Evolutionary conservation across 2,888 invertebrate species (phyloP).

Genomic region (Therioaphis trifolii): DNA sequence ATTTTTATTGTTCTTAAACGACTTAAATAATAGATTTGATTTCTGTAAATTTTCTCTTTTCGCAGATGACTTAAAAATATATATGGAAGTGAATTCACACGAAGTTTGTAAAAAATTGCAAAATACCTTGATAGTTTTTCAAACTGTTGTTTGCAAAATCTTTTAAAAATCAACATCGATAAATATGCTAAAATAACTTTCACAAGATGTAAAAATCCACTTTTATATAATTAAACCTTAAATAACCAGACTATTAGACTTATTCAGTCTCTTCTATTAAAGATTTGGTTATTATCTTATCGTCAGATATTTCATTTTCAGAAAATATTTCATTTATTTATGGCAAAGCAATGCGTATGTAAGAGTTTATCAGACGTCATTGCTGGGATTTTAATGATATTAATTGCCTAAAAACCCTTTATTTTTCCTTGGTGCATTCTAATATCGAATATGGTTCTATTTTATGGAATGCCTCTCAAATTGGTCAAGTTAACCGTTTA

Average conservation of each 20-base stretch:
- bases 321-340: slow-evolving; percentile 21
- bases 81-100: not conserved
- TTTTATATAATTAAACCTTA: not conserved
- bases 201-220: not conserved
- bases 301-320: not conserved
- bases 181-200: slow-evolving; percentile 23
- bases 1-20: slow-evolving; percentile 62
- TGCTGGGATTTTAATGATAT: no score
- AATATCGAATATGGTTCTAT: no score
- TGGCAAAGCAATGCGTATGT: no score
- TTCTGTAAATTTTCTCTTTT: slow-evolving; percentile 25
- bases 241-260: not conserved
- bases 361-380: no score
- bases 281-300: not conserved
- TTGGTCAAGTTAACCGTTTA: no score
- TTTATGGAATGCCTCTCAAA: no score
- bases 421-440: no score
- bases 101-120: slow-evolving; percentile 13
- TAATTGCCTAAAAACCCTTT: no score
- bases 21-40: slow-evolving; percentile 31
- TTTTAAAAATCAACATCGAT: no score
- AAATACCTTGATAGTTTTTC: not conserved
- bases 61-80: slow-evolving; percentile 28
- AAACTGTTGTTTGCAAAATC: not conserved
- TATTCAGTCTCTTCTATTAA: not conserved